Conservation (phyloP, 1,140 invertebrate species). For the Ridgeia piscesae region DNA sequence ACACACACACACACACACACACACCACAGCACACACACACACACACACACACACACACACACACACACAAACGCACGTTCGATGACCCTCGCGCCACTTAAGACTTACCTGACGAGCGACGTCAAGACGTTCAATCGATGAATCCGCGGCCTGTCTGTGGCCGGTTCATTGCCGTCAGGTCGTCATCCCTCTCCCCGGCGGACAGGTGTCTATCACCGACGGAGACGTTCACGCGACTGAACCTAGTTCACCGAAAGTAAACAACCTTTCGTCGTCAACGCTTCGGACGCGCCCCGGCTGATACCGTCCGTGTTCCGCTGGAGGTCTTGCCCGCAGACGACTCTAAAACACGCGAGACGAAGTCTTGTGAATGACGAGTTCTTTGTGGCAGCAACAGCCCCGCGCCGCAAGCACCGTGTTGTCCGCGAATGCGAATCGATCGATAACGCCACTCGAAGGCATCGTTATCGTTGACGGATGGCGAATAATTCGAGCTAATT, state of each 20-base stretch:
- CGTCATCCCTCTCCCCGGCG: neutral
- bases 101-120: neutral
- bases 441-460: neutral
- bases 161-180: neutral
- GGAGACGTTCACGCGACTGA: neutral
- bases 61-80: neutral
- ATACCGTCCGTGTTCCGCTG: neutral
- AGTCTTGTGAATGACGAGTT: neutral
- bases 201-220: neutral
- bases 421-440: neutral
- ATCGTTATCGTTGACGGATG: neutral
- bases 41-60: neutral
- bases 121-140: neutral
- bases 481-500: neutral
- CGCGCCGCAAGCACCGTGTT: neutral
- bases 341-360: neutral
- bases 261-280: neutral
- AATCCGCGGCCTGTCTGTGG: neutral
- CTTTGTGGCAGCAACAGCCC: neutral
- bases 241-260: neutral
- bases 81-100: neutral
- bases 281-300: too few relatives aligned
- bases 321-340: neutral
- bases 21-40: neutral
- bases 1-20: neutral